Evolutionary conservation across 2,113 vertebrate species (phyloP).

Genomic region (Catagonus wagneri): DNA sequence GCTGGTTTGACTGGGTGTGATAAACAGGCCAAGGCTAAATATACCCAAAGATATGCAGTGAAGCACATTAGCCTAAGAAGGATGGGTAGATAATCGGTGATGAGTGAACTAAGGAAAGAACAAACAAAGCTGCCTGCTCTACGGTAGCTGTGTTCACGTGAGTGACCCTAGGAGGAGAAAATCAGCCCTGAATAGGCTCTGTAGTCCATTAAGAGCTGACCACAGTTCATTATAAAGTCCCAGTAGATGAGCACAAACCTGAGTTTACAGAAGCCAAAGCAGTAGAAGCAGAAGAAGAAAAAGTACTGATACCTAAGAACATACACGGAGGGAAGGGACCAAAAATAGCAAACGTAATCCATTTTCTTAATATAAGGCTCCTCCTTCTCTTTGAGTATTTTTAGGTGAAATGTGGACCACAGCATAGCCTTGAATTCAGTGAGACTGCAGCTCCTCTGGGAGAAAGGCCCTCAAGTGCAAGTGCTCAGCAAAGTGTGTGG

Average conservation of each 20-base stretch:
- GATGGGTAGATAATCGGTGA: background rate
- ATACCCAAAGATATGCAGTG: background rate
- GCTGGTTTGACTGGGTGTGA: background rate
- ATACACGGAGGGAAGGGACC: background rate
- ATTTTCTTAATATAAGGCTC: slow-evolving; percentile 25
- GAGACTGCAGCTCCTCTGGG: background rate
- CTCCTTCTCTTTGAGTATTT: slow-evolving; percentile 33
- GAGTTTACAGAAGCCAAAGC: slow-evolving; percentile 2
- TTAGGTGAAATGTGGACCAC: slow-evolving; percentile 45
- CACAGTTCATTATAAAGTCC: background rate
- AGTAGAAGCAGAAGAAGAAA: background rate
- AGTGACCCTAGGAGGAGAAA: background rate
- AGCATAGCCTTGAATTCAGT: background rate
- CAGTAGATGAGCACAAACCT: slow-evolving; percentile 15
- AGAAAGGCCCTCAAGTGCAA: slow-evolving; percentile 15
- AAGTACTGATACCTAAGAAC: background rate
- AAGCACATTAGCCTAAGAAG: background rate
- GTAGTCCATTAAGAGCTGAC: background rate
- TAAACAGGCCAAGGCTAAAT: background rate
- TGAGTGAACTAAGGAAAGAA: background rate
- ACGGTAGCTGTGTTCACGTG: background rate
- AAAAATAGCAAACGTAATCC: background rate
- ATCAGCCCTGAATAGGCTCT: background rate
- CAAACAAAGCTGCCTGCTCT: background rate
- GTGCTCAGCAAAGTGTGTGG: slow-evolving; percentile 1